Conservation (phyloP, 2,888 invertebrate genomes). For the Spodoptera picta region DNA sequence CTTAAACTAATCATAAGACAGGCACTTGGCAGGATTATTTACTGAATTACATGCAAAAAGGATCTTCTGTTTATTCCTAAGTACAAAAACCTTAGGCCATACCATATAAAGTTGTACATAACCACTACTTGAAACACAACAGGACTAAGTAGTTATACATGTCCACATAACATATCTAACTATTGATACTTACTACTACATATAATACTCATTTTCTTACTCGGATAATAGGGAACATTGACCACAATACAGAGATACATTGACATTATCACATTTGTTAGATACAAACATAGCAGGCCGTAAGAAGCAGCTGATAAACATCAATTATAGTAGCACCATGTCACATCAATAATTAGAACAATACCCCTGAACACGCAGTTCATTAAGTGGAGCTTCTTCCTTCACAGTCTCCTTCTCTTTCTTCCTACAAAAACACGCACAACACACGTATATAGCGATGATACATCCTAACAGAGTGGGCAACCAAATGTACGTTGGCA, state of each 20-base stretch:
- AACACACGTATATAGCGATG: constrained; percentile 69
- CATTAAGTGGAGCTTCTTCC: constrained; percentile 71
- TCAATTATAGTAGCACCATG: no score
- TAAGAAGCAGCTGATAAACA: constrained; percentile 8
- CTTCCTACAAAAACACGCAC: constrained; percentile 70
- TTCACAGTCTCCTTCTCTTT: constrained; percentile 64
- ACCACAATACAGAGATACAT: no score
- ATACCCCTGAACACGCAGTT: constrained; percentile 66
- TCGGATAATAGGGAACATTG: no score
- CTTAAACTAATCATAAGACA: constrained; percentile 39
- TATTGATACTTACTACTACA: no score
- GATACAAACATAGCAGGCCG: constrained; percentile 4
- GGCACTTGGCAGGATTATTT: constrained; percentile 30
- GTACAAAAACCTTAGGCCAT: background rate
- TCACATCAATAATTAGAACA: constrained; percentile 61
- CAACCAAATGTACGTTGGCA: constrained; percentile 81
- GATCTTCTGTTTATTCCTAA: background rate
- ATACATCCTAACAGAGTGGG: constrained; percentile 72
- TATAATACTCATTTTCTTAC: no score
- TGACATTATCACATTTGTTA: no score
- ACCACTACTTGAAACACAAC: background rate
- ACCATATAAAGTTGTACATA: constrained; percentile 12
- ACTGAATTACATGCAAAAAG: background rate
- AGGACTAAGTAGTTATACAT: background rate
- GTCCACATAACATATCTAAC: background rate